Evolutionary conservation across 2,888 invertebrate genomes (phyloP).

Genomic region (Augochlorella aurata): DNA sequence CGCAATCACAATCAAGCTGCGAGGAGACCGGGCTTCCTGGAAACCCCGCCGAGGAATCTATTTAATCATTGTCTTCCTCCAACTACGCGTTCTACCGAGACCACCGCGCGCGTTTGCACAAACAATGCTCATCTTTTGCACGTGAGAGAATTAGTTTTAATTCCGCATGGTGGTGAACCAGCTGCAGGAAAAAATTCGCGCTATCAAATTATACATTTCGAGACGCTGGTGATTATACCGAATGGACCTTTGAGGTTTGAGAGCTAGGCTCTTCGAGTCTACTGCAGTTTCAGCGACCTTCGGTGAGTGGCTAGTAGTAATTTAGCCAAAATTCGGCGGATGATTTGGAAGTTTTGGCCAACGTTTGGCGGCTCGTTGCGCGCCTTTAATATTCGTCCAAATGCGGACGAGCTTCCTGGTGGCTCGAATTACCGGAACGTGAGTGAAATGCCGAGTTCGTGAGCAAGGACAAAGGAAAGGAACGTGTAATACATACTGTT

Average conservation of each 20-base stretch:
- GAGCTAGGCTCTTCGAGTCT: neutral
- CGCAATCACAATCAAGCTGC: neutral
- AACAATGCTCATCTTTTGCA: no score
- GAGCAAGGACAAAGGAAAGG: slow-evolving; percentile 27
- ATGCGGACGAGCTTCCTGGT: neutral
- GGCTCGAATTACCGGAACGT: neutral
- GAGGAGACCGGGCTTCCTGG: neutral
- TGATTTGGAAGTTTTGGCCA: neutral
- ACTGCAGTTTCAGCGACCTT: neutral
- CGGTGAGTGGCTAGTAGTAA: neutral
- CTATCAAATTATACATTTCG: no score
- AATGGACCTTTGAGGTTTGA: neutral
- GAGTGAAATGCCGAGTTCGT: slow-evolving; percentile 13
- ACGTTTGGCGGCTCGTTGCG: neutral
- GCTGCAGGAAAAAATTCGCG: no score
- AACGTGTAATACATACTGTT: neutral
- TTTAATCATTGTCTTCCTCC: neutral
- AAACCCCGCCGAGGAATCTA: neutral
- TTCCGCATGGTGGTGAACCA: no score
- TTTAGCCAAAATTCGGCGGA: neutral
- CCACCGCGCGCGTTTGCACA: no score
- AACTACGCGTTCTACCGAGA: no score
- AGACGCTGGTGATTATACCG: no score
- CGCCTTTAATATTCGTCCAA: neutral
- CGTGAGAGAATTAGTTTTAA: no score